Base-by-base conservation (phyloP, 2,888 invertebrate species). In the Drosophila histrio region DNA sequence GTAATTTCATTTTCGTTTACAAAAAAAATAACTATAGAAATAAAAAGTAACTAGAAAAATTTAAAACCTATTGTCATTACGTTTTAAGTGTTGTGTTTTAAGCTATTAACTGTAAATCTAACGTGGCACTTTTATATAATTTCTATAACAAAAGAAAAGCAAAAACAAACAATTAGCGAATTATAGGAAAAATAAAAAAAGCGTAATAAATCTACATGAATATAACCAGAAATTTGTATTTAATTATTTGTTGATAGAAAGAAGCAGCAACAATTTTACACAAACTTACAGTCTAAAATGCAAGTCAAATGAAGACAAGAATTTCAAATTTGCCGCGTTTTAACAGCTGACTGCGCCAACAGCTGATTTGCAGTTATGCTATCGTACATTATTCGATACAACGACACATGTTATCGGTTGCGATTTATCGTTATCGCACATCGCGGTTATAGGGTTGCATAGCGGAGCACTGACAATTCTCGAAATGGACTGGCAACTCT, bases 11-110 rank as follows among this genome's bases (percentile, higher is more conserved):
- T 46, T 47, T 24, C 1, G 24, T 38, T 41, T 62, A 8, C 8
- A 26, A 36, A 11, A 43, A 2, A 17, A 11, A n/a, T n/a, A n/a
- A n/a, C n/a, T n/a, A n/a, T n/a, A n/a, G n/a, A n/a, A n/a, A n/a
- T n/a, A 49, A 1, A 1, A 44, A 44, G 6, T 46, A 49, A 46
- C 38, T 59, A 56, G 60, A 22, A 21, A 64, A 58, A 53, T 58
- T 72, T n/a, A 60, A 26, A 30, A 59, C 28, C 2, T 66, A 65
- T 61, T 53, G 54, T 59, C 53, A 39, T 47, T 67, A 66, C 44
- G 39, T 66, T 73, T 66, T 77, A 68, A 65, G 56, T 80, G 64
- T 76, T 80, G 75, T 81, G 72, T 79, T 82, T 75, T 70, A 77
- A 77, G 62, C 68, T 69, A 64, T 75, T 66, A 68, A 65, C 46